phyloP scores from a whole-genome alignment of 35 echinoderm and acorn worm species.

The Lytechinus pictus region DNA sequence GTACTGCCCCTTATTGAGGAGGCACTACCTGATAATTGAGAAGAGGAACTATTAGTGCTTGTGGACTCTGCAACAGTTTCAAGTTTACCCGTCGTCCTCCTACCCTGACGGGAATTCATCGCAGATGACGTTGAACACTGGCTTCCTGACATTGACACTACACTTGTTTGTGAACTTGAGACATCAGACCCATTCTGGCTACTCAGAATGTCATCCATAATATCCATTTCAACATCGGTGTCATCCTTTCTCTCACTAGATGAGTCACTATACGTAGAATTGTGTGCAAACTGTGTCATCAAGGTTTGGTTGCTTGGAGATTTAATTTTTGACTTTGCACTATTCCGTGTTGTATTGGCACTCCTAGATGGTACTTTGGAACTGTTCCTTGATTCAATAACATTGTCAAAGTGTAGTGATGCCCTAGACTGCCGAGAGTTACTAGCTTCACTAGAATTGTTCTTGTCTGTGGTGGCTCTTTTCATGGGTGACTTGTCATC shows the following conservation, averaged over 20 bases:
- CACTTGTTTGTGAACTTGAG: slow-evolving; percentile 5
- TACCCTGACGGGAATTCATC: neutral
- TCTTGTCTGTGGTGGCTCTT: neutral
- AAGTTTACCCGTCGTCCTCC: slow-evolving; percentile 8
- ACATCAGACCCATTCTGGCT: neutral
- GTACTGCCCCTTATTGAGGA: slow-evolving; percentile 9
- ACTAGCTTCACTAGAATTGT: neutral
- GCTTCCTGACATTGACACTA: neutral
- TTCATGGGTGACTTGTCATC: slow-evolving; percentile 57
- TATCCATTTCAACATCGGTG: neutral
- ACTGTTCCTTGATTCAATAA: slow-evolving; percentile 18
- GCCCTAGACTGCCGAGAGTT: slow-evolving; percentile 29
- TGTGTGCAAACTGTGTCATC: slow-evolving; percentile 29
- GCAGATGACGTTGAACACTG: neutral
- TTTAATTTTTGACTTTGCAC: neutral
- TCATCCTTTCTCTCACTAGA: neutral
- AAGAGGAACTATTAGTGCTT: neutral
- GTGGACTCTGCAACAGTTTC: slow-evolving; percentile 3
- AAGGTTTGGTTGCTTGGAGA: slow-evolving; percentile 33
- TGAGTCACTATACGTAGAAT: neutral
- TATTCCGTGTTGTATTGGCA: slow-evolving; percentile 4
- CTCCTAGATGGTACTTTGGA: slow-evolving; percentile 15
- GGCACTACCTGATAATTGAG: slow-evolving; percentile 42
- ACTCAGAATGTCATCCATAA: neutral
- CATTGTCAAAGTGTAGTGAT: slow-evolving; percentile 45